These are phyloP conservation scores for Drosophila neoperkinsi DNA, from an alignment of 2,888 invertebrate species.

Conservation along the genomic window DNA sequence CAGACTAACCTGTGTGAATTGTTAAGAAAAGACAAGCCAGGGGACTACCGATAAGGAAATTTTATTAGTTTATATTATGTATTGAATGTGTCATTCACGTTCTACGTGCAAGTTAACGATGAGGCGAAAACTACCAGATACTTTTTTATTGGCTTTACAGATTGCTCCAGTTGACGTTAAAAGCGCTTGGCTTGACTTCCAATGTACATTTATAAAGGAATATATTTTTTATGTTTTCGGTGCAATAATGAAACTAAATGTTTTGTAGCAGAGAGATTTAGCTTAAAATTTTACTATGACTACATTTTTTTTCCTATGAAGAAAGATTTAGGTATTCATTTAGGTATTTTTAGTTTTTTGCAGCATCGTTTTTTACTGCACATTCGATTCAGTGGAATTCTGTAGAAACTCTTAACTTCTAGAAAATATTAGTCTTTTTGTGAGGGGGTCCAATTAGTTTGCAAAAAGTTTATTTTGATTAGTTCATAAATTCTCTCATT, in stretches of 20 bases:
- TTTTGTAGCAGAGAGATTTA: neutral
- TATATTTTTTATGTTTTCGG: neutral
- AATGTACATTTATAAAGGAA: neutral
- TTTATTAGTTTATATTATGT: neutral
- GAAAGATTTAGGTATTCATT: neutral
- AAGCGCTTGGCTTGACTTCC: neutral
- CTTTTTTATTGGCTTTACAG: neutral
- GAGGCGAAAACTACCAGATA: no score
- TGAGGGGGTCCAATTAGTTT: slow-evolving; percentile 13
- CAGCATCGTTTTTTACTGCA: neutral
- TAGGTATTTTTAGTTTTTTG: neutral
- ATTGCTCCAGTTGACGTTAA: neutral
- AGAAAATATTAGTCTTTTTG: slow-evolving; percentile 9
- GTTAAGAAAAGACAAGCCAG: slow-evolving; percentile 5
- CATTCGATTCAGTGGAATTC: neutral
- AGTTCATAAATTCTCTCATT: slow-evolving; percentile 1
- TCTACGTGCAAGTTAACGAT: neutral
- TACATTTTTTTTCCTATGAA: slow-evolving; percentile 1
- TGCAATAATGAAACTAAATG: neutral
- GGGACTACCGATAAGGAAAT: neutral
- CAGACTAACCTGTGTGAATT: neutral
- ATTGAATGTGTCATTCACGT: neutral
- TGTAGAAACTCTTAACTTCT: neutral
- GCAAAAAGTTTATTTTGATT: slow-evolving; percentile 18
- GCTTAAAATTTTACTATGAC: neutral